These are phyloP conservation scores for Nibea albiflora DNA, from an alignment of 2,113 vertebrate species.

Conservation along the genomic window DNA sequence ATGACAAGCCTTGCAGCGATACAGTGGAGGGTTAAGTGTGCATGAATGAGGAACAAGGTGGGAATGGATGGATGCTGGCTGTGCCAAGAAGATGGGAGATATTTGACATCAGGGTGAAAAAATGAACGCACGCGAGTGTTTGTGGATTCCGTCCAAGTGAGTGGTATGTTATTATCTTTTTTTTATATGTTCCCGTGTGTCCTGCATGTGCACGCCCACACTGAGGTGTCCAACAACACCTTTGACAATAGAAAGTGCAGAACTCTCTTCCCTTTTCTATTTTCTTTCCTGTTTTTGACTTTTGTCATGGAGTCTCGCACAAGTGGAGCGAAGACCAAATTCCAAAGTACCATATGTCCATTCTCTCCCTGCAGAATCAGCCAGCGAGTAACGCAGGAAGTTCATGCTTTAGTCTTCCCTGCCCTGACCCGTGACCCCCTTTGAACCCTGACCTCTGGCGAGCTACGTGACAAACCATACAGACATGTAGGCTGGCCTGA, in stretches of 20 bases:
- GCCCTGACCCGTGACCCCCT: slow-evolving; percentile 68
- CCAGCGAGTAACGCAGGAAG: slow-evolving; percentile 74
- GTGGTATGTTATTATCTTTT: slow-evolving; percentile 37
- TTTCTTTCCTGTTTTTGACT: slow-evolving; percentile 67
- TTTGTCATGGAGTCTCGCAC: slow-evolving; percentile 24
- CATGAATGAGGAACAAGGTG: slow-evolving; percentile 28
- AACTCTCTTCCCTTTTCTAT: slow-evolving; percentile 18
- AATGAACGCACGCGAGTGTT: slow-evolving; percentile 19
- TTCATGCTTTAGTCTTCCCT: slow-evolving; percentile 62
- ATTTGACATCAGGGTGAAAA: slow-evolving; percentile 38
- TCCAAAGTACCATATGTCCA: slow-evolving; percentile 61
- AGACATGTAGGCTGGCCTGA: slow-evolving; percentile 70
- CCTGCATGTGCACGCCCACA: slow-evolving; percentile 5
- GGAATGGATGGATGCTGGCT: slow-evolving; percentile 30
- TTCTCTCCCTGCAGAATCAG: slow-evolving; percentile 53
- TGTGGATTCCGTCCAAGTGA: slow-evolving; percentile 26
- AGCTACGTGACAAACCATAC: slow-evolving; percentile 61
- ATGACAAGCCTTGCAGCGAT: slow-evolving; percentile 44
- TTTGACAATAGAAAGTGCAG: slow-evolving; percentile 29
- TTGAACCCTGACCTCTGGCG: slow-evolving; percentile 58
- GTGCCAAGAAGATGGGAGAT: slow-evolving; percentile 19
- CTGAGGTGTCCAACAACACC: slow-evolving; percentile 28
- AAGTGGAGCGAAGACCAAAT: slow-evolving; percentile 45
- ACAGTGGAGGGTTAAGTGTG: slow-evolving; percentile 26
- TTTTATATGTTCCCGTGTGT: slow-evolving; percentile 6